A percentile compares a stretch with the other conserved stretches of the same genome.
These are phyloP conservation scores for Eunapius fragilis DNA, from an alignment of 37 sponge, comb jelly and placozoan genomes.

Conservation along the genomic window DNA sequence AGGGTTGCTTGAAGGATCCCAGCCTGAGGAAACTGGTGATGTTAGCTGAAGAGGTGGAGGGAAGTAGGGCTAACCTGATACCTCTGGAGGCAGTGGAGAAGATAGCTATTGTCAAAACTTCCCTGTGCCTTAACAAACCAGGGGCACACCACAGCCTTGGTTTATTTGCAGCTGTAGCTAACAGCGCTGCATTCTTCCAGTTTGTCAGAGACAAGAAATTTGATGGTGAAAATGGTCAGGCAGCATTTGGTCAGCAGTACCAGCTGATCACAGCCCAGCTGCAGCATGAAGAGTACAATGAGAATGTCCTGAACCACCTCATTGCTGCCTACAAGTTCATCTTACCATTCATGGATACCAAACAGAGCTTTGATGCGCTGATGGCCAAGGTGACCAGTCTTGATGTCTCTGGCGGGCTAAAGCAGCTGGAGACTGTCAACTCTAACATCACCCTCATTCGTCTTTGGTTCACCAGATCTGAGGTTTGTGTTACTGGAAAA, in stretches of 20 bases:
- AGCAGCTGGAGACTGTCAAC: constrained; percentile 77
- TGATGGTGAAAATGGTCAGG: constrained; percentile 45
- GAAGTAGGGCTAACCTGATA: constrained; percentile 29
- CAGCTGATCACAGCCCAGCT: constrained; percentile 78
- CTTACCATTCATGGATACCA: constrained; percentile 67
- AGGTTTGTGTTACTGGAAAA: too few relatives aligned
- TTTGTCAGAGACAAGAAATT: constrained; percentile 62
- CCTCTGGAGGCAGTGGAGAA: constrained; percentile 30
- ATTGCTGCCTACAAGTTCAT: constrained; percentile 72
- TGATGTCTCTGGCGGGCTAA: constrained; percentile 41
- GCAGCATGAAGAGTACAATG: constrained; percentile 86
- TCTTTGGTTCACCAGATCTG: constrained; percentile 78
- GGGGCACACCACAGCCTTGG: constrained; percentile 13
- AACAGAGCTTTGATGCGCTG: constrained; percentile 45
- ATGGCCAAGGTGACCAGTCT: constrained; percentile 54
- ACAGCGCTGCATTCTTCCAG: constrained; percentile 61
- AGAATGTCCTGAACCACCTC: constrained; percentile 82
- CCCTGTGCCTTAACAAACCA: constrained; percentile 12
- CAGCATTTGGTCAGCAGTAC: constrained; percentile 68
- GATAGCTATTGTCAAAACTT: constrained; percentile 18
- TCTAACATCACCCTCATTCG: constrained; percentile 72
- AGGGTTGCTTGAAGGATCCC: constrained; percentile 34
- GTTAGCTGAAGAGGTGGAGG: constrained; percentile 9
- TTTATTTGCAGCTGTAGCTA: constrained; percentile 42
- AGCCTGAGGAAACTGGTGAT: constrained; percentile 4